phyloP scores from a whole-genome alignment of 2,113 vertebrate species.

The Platichthys flesus region DNA sequence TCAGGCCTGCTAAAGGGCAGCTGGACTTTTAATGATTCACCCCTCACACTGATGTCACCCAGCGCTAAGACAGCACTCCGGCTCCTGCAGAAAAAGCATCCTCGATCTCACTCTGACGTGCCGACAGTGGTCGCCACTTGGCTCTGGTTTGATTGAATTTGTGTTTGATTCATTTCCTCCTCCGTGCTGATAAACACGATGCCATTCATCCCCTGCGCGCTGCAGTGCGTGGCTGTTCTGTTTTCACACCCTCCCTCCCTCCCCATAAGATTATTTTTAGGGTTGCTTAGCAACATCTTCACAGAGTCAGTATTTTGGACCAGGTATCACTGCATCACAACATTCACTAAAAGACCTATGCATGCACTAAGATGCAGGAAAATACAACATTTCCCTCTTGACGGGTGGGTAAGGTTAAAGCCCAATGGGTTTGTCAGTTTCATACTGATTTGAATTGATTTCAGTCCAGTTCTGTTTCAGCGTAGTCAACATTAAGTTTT shows the following conservation, averaged over 20 bases:
- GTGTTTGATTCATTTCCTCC: slow-evolving; percentile 31
- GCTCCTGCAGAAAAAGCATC: not conserved
- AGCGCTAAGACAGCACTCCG: not conserved
- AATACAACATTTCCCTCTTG: not conserved
- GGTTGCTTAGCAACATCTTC: slow-evolving; percentile 82
- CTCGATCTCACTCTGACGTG: slow-evolving; percentile 1
- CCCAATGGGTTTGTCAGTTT: not conserved
- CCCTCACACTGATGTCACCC: slow-evolving; percentile 7
- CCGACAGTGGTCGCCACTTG: not conserved
- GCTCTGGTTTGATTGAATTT: slow-evolving; percentile 15
- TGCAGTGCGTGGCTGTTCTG: slow-evolving; percentile 46
- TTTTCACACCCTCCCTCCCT: slow-evolving; percentile 55
- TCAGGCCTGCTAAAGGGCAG: slow-evolving; percentile 49
- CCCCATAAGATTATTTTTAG: slow-evolving; percentile 78
- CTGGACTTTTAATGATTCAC: slow-evolving; percentile 45
- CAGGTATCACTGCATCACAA: slow-evolving; percentile 51
- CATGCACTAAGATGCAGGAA: not conserved
- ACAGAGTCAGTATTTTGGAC: slow-evolving; percentile 50
- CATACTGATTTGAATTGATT: not conserved
- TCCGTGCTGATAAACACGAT: slow-evolving; percentile 26
- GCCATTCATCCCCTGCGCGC: slow-evolving; percentile 44
- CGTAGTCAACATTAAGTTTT: not conserved
- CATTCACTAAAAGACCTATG: slow-evolving; percentile 28
- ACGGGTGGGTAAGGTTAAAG: not conserved
- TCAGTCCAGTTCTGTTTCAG: not conserved